Base-by-base conservation (phyloP, 2,113 vertebrate genomes). In the Rhinolophus sinicus region DNA sequence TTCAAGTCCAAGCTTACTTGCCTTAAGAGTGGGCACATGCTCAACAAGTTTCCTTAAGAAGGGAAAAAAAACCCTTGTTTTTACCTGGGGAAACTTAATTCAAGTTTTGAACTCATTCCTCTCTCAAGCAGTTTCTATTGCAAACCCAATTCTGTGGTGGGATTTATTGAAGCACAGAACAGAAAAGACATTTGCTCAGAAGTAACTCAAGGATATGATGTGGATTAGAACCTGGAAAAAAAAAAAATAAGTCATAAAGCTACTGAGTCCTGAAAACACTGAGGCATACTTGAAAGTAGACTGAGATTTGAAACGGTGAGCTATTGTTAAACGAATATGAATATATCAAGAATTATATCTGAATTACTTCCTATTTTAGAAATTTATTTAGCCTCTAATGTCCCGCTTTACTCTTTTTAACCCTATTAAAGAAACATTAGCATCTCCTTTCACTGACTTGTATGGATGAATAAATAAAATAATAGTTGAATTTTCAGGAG, bases 41-140 rank as follows among this genome's bases (percentile, higher is more conserved):
- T 97, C 91, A 93, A 93, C 44, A 76, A 81, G 88, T 2, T 72
- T 86, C 72, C 91, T 88, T 64, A 73, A 30, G 60, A 72, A 89
- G n/a, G 21, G 67, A 92, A 95, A 85, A 64, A 85, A 58, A 47
- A n/a, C 35, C n/a, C n/a, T 89, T 86, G 35, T 78, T 96, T 94
- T 93, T 75, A 89, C 94, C 96, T 30, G 14, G 94, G 90, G 88
- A 98, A 96, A 98, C 69, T 80, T 95, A 96, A 97, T 96, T 96
- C 94, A 95, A 97, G 93, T 98, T 98, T 97, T 93, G 75, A 95
- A 96, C 94, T 93, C 93, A 94, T 95, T 94, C 89, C 94, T 95
- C 62, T 91, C 94, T 96, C 58, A 89, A 96, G 86, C 62, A 83
- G 77, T 91, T 96, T 86, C 93, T 97, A 60, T n/a, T 60, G 82